These are phyloP conservation scores for Taxidea taxus DNA, from an alignment of 2,113 vertebrate species.

Conservation along the genomic window DNA sequence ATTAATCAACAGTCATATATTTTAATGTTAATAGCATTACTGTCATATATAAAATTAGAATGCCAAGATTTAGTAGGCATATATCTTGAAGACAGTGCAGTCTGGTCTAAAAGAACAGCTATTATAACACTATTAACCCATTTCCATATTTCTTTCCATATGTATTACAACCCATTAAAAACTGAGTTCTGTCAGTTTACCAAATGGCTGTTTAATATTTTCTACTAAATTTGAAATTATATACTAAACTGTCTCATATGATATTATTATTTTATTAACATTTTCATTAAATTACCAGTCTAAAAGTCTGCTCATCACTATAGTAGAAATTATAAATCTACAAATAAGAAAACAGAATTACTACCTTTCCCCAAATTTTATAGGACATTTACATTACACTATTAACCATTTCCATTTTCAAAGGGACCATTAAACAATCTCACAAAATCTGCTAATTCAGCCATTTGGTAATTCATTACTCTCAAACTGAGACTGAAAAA, in stretches of 20 bases:
- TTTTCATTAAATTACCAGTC: constrained; percentile 63
- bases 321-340: constrained; percentile 42
- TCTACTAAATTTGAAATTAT: constrained; percentile 62
- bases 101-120: constrained; percentile 40
- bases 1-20: constrained; percentile 46
- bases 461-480: background rate
- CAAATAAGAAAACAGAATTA: constrained; percentile 60
- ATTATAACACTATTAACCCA: constrained; percentile 39
- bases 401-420: constrained; percentile 13
- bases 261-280: constrained; percentile 62
- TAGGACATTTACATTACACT: constrained; percentile 33
- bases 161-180: constrained; percentile 64
- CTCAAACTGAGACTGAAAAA: constrained; percentile 19
- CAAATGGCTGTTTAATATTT: constrained; percentile 63
- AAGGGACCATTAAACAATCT: constrained; percentile 36
- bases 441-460: constrained; percentile 26
- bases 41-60: constrained; percentile 44
- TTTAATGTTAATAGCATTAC: background rate
- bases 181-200: constrained; percentile 63
- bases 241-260: constrained; percentile 19
- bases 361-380: constrained; percentile 53
- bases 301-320: constrained; percentile 53
- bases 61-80: background rate
- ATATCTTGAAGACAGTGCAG: constrained; percentile 38
- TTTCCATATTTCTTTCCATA: constrained; percentile 43